Evolutionary conservation across 2,888 invertebrate genomes (phyloP).

Genomic region (Eupithecia centaureata): DNA sequence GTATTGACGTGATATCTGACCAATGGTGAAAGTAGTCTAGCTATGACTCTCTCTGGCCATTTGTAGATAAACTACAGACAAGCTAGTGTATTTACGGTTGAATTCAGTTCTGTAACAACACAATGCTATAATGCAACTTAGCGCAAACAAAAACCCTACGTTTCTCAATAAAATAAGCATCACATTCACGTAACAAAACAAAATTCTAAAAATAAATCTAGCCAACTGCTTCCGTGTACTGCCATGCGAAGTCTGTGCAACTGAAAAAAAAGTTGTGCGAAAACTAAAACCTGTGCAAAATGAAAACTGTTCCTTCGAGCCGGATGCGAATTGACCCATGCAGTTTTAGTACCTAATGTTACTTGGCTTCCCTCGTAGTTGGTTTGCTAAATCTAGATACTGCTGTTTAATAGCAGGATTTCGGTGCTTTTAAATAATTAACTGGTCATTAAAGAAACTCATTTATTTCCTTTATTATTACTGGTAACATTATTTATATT

Average conservation of each 20-base stretch:
- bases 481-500: not conserved
- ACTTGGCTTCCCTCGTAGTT: constrained; percentile 4
- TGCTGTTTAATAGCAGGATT: not conserved
- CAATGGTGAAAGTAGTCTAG: not conserved
- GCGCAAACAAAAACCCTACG: not conserved
- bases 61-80: not conserved
- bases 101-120: not conserved
- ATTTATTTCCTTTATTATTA: not conserved
- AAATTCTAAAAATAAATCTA: not conserved
- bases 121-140: not conserved
- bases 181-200: not conserved
- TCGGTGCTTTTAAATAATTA: no score
- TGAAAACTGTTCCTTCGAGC: constrained; percentile 41
- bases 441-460: no score
- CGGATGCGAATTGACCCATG: constrained; percentile 28
- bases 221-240: constrained; percentile 4
- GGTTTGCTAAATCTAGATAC: not conserved
- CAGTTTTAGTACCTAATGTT: not conserved
- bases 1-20: not conserved
- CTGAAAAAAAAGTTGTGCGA: constrained; percentile 21
- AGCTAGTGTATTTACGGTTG: not conserved
- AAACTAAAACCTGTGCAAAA: constrained; percentile 28
- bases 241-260: not conserved
- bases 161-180: not conserved
- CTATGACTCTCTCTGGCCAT: not conserved